These are phyloP conservation scores for Apostichopus parvimensis DNA, from an alignment of 35 echinoderm and acorn worm genomes.

Conservation along the genomic window DNA sequence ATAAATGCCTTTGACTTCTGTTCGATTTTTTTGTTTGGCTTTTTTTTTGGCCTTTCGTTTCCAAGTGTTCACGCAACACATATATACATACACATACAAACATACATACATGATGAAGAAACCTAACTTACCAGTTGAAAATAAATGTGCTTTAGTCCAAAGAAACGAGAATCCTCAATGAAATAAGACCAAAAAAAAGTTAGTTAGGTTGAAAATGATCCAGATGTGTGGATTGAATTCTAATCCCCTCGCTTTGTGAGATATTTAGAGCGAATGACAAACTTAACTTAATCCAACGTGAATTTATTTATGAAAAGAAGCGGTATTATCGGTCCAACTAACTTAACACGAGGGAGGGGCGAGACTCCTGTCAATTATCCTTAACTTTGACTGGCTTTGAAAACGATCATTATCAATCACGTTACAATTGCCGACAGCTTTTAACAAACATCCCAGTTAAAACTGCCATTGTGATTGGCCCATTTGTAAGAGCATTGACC, in stretches of 20 bases:
- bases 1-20: too few species aligned
- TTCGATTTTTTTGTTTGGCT: too few species aligned
- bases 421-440: neutral
- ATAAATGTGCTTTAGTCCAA: neutral
- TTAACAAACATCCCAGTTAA: slow-evolving; percentile 16
- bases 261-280: slow-evolving; percentile 20
- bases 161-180: neutral
- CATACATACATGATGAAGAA: too few species aligned
- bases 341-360: slow-evolving; percentile 11
- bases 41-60: too few species aligned
- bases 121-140: neutral
- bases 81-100: too few species aligned
- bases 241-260: neutral
- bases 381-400: slow-evolving; percentile 7
- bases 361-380: neutral
- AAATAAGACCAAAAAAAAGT: neutral
- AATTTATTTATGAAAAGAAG: slow-evolving; percentile 24
- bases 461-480: slow-evolving; percentile 11
- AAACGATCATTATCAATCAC: neutral
- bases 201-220: neutral
- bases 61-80: too few species aligned
- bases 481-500: neutral
- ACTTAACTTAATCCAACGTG: slow-evolving; percentile 4
- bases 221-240: neutral
- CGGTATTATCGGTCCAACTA: slow-evolving; percentile 24